Evolutionary conservation across 2,888 invertebrate species (phyloP), one percentile per base, ranked within the genome.

Genomic region (Bedellia somnulentella): DNA sequence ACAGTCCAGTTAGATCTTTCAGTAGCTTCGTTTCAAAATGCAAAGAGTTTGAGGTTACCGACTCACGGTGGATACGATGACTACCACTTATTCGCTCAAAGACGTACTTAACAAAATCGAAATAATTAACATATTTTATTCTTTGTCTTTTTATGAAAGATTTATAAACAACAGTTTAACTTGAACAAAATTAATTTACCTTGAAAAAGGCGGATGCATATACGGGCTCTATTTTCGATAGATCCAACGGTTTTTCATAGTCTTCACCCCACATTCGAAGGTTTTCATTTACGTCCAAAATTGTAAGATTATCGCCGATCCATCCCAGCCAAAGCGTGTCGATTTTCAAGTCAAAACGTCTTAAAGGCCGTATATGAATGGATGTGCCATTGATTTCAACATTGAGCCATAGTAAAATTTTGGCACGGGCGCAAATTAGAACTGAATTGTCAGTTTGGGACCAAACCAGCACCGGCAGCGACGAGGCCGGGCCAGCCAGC

Each of bases 401-500:
- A 59, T 93, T 88, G 47, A 92, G 89, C 77, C 95, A 96, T 57
- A 89, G 87, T 29, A 98, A 70, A 26, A 84, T 84, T 40, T 81
- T 84, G 29, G 92, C 89, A 28, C 97, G 80, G 1, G 89, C 96
- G 54, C 94, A 91, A 1, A 95, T 91, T 32, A 97, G 75, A 5
- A 96, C 87, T 9, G 94, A 93, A 54, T 90, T 91, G 27, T 75
- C 70, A 8, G 49, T 45, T 43, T 67, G 63, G 32, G 60, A 94
- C 97, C 97, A 98, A 16, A 92, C 87, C 14, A 98, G 73, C 27
- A 96, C 80, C 0, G 98, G 98, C 17, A 97, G 80, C 5, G 90
- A 89, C 32, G 85, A 80, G 0, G 91, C 64, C 0, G 85, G 82
- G 25, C 87, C 85, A 30, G 83, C 84, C 17, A 95, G 73, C 32